These are phyloP conservation scores for Trachelus stipa DNA, from an alignment of 2,888 invertebrate genomes.

Conservation along the genomic window DNA sequence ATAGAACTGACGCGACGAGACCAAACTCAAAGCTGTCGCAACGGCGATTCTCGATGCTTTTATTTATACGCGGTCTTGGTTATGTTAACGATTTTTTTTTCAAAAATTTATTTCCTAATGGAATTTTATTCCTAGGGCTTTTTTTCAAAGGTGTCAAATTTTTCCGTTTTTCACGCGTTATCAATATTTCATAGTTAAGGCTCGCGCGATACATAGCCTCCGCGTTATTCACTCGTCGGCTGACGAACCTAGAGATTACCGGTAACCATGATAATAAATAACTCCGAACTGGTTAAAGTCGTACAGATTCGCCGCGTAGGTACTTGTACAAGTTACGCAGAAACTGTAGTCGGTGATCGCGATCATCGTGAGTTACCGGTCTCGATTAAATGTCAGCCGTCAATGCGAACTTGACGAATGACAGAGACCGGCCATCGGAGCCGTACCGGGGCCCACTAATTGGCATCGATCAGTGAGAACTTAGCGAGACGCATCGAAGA, in stretches of 20 bases:
- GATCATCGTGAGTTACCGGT: not conserved
- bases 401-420: not conserved
- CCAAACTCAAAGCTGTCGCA: not conserved
- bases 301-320: not conserved
- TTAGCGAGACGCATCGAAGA: not conserved
- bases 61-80: not conserved
- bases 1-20: not conserved
- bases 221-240: not conserved
- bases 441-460: not conserved
- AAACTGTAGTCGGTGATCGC: not conserved
- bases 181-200: not conserved
- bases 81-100: not conserved
- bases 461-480: not conserved
- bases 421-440: not conserved
- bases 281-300: not conserved
- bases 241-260: not conserved
- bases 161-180: not conserved
- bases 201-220: not conserved
- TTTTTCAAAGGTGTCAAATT: not conserved
- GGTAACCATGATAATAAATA: not conserved
- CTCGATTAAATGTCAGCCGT: not conserved
- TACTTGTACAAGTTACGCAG: not conserved
- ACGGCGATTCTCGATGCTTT: not conserved
- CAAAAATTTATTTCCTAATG: not conserved
- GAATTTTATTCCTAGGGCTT: not conserved